Conservation (phyloP, 2,113 vertebrate species). For the Thalassoma bifasciatum region DNA sequence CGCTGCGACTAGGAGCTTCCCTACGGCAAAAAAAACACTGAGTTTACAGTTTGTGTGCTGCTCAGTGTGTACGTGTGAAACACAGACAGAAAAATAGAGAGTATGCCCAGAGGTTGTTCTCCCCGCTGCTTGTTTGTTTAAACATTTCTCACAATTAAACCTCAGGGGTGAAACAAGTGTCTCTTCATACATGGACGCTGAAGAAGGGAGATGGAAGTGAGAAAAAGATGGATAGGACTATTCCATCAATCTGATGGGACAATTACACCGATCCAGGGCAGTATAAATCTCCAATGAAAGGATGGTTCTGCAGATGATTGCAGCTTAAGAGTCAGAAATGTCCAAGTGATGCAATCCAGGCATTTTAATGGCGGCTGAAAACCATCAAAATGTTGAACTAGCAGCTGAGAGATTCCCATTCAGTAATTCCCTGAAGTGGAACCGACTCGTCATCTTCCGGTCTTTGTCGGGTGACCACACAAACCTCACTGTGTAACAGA, state of each 20-base stretch:
- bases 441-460: slow-evolving; percentile 12
- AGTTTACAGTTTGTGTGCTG: slow-evolving; percentile 20
- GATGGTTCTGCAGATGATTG: background rate
- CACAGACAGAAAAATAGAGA: slow-evolving; percentile 3
- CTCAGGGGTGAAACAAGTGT: slow-evolving; percentile 10
- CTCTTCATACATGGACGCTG: background rate
- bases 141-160: slow-evolving; percentile 53
- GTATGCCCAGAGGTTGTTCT: slow-evolving; percentile 29
- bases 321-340: slow-evolving; percentile 19
- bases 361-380: background rate
- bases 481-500: slow-evolving; percentile 63
- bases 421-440: slow-evolving; percentile 26
- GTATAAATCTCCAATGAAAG: slow-evolving; percentile 20
- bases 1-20: slow-evolving; percentile 44
- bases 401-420: background rate
- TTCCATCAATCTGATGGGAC: slow-evolving; percentile 23
- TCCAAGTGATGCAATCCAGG: background rate
- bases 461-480: background rate
- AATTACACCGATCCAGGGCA: slow-evolving; percentile 10
- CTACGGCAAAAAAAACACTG: slow-evolving; percentile 39
- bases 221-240: slow-evolving; percentile 36
- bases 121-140: slow-evolving; percentile 34
- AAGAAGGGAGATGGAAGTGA: slow-evolving; percentile 1
- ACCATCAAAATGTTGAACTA: slow-evolving; percentile 25
- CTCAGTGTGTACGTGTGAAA: slow-evolving; percentile 16